Conservation (phyloP, 2,888 invertebrate genomes). For the Sinelater perroti region DNA sequence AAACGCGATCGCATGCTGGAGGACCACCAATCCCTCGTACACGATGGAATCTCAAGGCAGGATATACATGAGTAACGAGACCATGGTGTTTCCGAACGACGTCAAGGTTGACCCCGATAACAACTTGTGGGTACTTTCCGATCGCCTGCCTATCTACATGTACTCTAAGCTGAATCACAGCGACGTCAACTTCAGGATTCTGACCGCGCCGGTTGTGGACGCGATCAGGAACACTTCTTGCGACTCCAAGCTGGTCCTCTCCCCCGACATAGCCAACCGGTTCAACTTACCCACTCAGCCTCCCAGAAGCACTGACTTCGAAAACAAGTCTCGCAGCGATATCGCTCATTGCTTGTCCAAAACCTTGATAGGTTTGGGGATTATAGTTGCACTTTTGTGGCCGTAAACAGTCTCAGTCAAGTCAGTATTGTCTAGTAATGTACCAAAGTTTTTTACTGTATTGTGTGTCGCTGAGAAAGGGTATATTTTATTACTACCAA, state of each 20-base stretch:
- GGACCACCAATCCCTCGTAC: constrained; percentile 73
- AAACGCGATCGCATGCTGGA: constrained; percentile 83
- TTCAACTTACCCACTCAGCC: constrained; percentile 15
- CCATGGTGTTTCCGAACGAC: constrained; percentile 81
- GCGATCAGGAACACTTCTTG: constrained; percentile 78
- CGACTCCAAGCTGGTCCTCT: constrained; percentile 63
- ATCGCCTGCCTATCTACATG: constrained; percentile 76
- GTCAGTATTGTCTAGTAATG: constrained; percentile 3
- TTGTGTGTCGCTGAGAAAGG: too few relatives aligned
- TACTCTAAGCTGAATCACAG: constrained; percentile 69
- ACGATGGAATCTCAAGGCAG: constrained; percentile 75
- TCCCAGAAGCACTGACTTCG: not conserved
- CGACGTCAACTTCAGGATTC: constrained; percentile 76
- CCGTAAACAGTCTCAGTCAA: not conserved
- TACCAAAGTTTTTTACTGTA: constrained; percentile 1
- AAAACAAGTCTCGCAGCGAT: not conserved
- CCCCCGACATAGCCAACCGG: constrained; percentile 31
- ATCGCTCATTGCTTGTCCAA: not conserved
- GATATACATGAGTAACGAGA: constrained; percentile 74
- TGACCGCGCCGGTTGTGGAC: constrained; percentile 73
- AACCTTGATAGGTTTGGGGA: not conserved
- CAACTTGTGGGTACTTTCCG: constrained; percentile 78
- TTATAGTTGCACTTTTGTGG: not conserved
- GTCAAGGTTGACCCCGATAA: constrained; percentile 78
- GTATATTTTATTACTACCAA: too few relatives aligned